Percentiles rank a stretch among this genome's conserved stretches.
phyloP scores from a whole-genome alignment of 2,888 invertebrate species.

The Congeria kusceri region DNA sequence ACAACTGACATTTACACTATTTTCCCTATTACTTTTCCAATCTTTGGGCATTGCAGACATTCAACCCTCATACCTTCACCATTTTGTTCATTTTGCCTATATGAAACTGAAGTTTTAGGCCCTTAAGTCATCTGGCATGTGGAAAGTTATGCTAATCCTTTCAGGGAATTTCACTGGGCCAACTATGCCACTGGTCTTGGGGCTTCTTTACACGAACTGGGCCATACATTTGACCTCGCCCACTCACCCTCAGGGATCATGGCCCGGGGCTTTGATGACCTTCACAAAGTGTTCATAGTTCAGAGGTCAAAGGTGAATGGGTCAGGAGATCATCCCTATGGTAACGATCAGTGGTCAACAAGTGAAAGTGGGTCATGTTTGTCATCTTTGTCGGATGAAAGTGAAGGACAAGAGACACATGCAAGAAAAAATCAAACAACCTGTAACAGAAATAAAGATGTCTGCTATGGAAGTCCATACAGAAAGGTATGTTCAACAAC shows the following conservation, averaged over 20 bases:
- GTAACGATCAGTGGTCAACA: slow-evolving; percentile 58
- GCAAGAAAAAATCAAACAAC: slow-evolving; percentile 10
- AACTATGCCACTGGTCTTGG: slow-evolving; percentile 96
- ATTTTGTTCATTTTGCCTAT: no score
- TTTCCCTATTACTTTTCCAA: no score
- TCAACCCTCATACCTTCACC: no score
- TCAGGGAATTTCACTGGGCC: slow-evolving; percentile 92
- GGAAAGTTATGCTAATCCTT: slow-evolving; percentile 21
- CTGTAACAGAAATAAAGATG: slow-evolving; percentile 65
- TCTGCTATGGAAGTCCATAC: slow-evolving; percentile 79
- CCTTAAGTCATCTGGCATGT: no score
- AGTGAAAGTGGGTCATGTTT: slow-evolving; percentile 60
- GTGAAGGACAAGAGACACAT: slow-evolving; percentile 24
- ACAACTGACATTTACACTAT: no score
- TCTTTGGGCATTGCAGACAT: no score
- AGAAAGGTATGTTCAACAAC: slow-evolving; percentile 62
- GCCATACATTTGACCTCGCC: slow-evolving; percentile 97
- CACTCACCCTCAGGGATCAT: slow-evolving; percentile 96
- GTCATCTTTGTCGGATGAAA: slow-evolving; percentile 46
- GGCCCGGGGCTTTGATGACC: slow-evolving; percentile 88
- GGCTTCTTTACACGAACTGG: slow-evolving; percentile 96
- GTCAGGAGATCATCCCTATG: slow-evolving; percentile 63
- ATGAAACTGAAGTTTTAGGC: no score
- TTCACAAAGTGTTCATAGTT: slow-evolving; percentile 82
- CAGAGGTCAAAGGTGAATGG: slow-evolving; percentile 69